Percentiles rank a stretch among this genome's conserved stretches.
Conservation (phyloP, 2,797 vertebrate genomes). For the Siniperca undulata region DNA sequence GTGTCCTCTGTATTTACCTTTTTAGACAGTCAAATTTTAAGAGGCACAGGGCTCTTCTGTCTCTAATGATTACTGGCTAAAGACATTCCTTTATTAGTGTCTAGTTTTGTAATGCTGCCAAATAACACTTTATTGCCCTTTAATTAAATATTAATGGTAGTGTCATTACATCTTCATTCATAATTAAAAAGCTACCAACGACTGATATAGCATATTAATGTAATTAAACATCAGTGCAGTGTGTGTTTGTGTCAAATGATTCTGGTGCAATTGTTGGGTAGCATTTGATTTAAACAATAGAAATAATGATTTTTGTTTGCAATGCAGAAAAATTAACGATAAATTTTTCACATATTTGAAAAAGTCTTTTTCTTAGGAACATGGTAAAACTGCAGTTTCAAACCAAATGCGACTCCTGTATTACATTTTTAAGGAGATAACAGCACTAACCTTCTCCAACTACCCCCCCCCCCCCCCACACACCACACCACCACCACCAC, state of each 20-base stretch:
- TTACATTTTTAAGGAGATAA: conserved; percentile 29
- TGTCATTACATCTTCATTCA: conserved; percentile 89
- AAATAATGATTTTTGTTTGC: conserved; percentile 22
- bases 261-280: conserved; percentile 15
- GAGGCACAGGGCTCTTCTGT: conserved; percentile 68
- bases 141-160: conserved; percentile 90
- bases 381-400: conserved; percentile 21
- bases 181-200: conserved; percentile 87
- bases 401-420: conserved; percentile 2
- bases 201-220: conserved; percentile 89
- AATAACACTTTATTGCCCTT: conserved; percentile 91
- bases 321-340: background rate
- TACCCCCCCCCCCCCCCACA: background rate
- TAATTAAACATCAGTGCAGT: conserved; percentile 85
- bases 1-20: conserved; percentile 74
- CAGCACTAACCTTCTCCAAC: background rate
- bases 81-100: conserved; percentile 86
- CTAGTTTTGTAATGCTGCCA: conserved; percentile 88
- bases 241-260: conserved; percentile 24
- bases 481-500: no score
- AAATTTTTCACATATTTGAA: background rate
- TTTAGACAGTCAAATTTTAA: conserved; percentile 72
- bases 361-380: background rate
- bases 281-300: conserved; percentile 41
- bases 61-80: conserved; percentile 78